phyloP scores from a whole-genome alignment of 1,140 invertebrate genomes.

The Colletes latitarsis region DNA sequence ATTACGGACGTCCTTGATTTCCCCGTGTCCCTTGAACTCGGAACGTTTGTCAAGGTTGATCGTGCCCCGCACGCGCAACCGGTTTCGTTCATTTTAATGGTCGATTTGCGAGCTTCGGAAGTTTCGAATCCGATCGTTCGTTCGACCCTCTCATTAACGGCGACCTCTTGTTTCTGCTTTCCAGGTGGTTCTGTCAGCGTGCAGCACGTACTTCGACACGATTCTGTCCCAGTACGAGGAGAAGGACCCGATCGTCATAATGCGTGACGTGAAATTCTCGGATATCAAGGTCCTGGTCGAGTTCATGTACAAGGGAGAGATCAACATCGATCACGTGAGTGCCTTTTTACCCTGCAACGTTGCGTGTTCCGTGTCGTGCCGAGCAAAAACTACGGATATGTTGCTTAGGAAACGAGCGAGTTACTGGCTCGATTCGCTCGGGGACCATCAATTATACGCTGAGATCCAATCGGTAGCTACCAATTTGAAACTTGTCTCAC shows the following conservation, averaged over 20 bases:
- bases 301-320: conserved; percentile 98
- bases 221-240: conserved; percentile 94
- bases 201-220: conserved; percentile 94
- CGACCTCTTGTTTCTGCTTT: conserved; percentile 53
- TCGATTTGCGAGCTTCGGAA: neutral
- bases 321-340: conserved; percentile 95
- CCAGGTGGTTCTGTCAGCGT: conserved; percentile 87
- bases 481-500: too few species aligned
- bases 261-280: conserved; percentile 91
- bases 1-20: conserved; percentile 27
- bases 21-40: conserved; percentile 1
- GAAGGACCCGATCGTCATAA: conserved; percentile 91
- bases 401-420: too few species aligned
- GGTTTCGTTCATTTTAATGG: neutral
- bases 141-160: neutral
- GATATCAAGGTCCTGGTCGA: conserved; percentile 93
- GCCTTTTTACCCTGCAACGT: neutral
- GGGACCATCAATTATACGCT: too few species aligned
- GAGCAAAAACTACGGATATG: too few species aligned
- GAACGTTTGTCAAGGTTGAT: conserved; percentile 36
- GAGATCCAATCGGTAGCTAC: too few species aligned
- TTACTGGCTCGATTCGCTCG: too few species aligned
- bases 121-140: neutral
- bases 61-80: neutral
- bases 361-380: too few species aligned